These are phyloP conservation scores for Cydia strobilella DNA, from an alignment of 1,140 invertebrate genomes.

Conservation along the genomic window DNA sequence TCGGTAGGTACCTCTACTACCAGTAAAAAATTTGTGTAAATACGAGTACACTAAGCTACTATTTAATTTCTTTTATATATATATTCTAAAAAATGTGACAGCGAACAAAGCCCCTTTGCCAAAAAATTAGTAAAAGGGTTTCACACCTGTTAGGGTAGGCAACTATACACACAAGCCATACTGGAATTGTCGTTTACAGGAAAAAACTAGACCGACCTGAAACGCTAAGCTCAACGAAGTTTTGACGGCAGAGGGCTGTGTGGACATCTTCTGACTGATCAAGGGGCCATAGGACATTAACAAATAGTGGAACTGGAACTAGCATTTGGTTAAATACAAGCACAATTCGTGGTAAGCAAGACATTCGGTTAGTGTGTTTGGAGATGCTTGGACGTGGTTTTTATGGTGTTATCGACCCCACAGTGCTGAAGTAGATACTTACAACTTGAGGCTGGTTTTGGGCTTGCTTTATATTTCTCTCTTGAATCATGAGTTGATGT, in stretches of 20 bases:
- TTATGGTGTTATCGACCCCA: conserved; percentile 27
- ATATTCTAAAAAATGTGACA: too few relatives aligned
- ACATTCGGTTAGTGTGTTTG: background rate
- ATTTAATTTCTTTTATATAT: too few relatives aligned
- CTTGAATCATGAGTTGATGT: conserved; percentile 76
- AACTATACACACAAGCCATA: background rate
- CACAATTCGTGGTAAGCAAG: background rate
- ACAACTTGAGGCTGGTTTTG: conserved; percentile 73
- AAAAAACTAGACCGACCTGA: background rate
- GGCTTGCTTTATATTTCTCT: conserved; percentile 74
- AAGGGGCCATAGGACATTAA: background rate
- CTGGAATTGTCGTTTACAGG: background rate
- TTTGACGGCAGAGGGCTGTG: too few relatives aligned
- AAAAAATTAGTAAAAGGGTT: too few relatives aligned
- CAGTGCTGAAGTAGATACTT: conserved; percentile 53
- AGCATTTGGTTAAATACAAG: conserved; percentile 14
- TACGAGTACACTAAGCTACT: too few relatives aligned
- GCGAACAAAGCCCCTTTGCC: too few relatives aligned
- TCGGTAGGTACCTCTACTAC: too few relatives aligned
- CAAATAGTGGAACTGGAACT: background rate
- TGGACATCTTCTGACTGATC: background rate
- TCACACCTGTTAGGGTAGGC: too few relatives aligned
- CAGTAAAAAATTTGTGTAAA: too few relatives aligned
- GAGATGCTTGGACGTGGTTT: conserved; percentile 12
- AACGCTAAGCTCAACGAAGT: background rate